Conservation (phyloP, 2,113 vertebrate genomes). For the Albula glossodonta region DNA sequence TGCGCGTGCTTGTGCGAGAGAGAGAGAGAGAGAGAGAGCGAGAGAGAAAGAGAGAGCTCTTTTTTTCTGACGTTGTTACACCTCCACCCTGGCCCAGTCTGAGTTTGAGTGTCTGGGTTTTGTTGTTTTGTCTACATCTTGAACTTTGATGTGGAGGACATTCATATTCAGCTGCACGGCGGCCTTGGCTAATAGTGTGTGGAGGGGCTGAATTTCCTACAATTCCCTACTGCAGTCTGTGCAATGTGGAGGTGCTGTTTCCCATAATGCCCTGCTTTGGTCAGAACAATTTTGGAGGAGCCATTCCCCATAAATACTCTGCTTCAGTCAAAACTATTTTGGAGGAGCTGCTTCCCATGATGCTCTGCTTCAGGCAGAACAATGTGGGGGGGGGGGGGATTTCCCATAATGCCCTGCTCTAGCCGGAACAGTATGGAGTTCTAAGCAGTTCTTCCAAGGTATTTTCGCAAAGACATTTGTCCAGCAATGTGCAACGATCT, state of each 20-base stretch:
- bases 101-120: conserved; percentile 4
- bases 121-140: conserved; percentile 55
- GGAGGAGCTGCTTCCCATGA: too few species aligned
- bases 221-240: too few species aligned
- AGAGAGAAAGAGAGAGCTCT: conserved; percentile 11
- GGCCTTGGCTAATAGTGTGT: conserved; percentile 32
- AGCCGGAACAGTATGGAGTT: not conserved
- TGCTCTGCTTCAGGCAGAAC: too few species aligned
- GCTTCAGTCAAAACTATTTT: too few species aligned
- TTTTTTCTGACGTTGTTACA: conserved; percentile 30
- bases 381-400: too few species aligned
- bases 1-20: not conserved
- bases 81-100: not conserved
- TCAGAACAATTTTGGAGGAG: too few species aligned
- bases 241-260: too few species aligned
- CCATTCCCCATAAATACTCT: too few species aligned
- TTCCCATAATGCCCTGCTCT: too few species aligned
- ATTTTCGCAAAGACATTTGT: conserved; percentile 44
- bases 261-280: too few species aligned
- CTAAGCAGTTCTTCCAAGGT: conserved; percentile 35
- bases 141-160: conserved; percentile 40
- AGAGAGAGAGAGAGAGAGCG: too few species aligned
- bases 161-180: conserved; percentile 48
- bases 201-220: not conserved
- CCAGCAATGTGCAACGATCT: not conserved